Evolutionary conservation across 2,888 invertebrate genomes (phyloP).

Genomic region (Pocota personata): DNA sequence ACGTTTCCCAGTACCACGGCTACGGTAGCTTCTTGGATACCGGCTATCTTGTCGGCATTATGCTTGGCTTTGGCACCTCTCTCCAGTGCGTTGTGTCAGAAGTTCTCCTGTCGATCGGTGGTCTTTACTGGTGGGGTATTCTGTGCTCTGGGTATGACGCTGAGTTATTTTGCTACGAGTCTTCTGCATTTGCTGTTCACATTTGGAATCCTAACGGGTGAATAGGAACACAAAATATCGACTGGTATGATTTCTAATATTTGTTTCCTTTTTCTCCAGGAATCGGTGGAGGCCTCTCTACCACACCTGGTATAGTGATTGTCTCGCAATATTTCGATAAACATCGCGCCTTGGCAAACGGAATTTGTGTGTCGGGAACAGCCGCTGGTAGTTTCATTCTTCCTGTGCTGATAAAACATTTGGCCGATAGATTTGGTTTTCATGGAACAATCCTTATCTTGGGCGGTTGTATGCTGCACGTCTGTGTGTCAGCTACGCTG

Average conservation of each 20-base stretch:
- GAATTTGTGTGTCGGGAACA: constrained; percentile 91
- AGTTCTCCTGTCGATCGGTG: constrained; percentile 87
- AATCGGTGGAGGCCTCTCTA: constrained; percentile 90
- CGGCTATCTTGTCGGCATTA: constrained; percentile 89
- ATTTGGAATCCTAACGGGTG: constrained; percentile 89
- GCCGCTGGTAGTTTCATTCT: constrained; percentile 91
- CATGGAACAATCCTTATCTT: constrained; percentile 89
- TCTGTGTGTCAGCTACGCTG: constrained; percentile 88
- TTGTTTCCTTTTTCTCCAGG: constrained; percentile 82
- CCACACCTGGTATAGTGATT: constrained; percentile 91
- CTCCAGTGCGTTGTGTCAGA: constrained; percentile 89
- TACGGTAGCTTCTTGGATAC: constrained; percentile 91
- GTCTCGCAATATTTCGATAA: constrained; percentile 92
- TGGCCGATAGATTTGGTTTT: constrained; percentile 88
- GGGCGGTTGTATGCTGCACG: constrained; percentile 90
- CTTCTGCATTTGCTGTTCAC: constrained; percentile 88
- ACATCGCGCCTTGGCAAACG: constrained; percentile 90
- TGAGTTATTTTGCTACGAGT: constrained; percentile 88
- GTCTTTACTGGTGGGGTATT: constrained; percentile 89
- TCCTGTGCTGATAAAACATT: constrained; percentile 88
- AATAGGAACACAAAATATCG: constrained; percentile 70
- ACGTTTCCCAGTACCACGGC: constrained; percentile 90
- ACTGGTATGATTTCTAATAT: neutral
- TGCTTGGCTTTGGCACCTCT: constrained; percentile 90
- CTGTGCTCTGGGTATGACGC: constrained; percentile 87